phyloP scores from a whole-genome alignment of 2,888 invertebrate genomes.

The Ectropis crepuscularia region DNA sequence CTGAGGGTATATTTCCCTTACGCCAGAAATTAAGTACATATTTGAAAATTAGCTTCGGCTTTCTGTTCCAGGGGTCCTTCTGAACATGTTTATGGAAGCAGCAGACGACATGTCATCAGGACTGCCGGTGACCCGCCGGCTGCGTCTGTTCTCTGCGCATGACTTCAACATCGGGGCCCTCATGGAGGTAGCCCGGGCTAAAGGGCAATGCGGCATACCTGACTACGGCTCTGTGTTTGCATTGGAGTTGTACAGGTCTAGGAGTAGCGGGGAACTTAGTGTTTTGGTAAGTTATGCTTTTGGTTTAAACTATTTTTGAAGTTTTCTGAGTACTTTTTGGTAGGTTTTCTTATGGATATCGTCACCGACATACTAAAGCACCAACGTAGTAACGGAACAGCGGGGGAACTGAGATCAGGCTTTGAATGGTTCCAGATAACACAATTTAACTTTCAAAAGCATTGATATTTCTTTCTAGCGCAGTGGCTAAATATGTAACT shows the following conservation, averaged over 20 bases:
- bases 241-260: slow-evolving; percentile 65
- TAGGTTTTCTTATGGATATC: no score
- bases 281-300: slow-evolving; percentile 64
- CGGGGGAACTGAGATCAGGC: no score
- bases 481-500: no score
- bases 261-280: slow-evolving; percentile 55
- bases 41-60: slow-evolving; percentile 6
- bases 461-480: no score
- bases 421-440: no score
- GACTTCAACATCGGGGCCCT: slow-evolving; percentile 76
- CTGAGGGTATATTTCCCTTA: not conserved
- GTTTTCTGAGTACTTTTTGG: no score
- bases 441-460: no score
- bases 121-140: slow-evolving; percentile 51
- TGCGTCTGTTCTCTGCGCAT: slow-evolving; percentile 67
- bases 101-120: slow-evolving; percentile 61
- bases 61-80: slow-evolving; percentile 61
- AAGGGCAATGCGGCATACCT: slow-evolving; percentile 59
- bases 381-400: no score
- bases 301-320: not conserved
- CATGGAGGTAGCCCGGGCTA: slow-evolving; percentile 66
- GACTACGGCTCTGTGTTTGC: slow-evolving; percentile 71
- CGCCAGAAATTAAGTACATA: not conserved
- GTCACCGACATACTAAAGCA: no score
- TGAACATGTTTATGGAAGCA: slow-evolving; percentile 64